These are phyloP conservation scores for Cinclus mexicanus DNA, from an alignment of 2,113 vertebrate species.

Conservation along the genomic window DNA sequence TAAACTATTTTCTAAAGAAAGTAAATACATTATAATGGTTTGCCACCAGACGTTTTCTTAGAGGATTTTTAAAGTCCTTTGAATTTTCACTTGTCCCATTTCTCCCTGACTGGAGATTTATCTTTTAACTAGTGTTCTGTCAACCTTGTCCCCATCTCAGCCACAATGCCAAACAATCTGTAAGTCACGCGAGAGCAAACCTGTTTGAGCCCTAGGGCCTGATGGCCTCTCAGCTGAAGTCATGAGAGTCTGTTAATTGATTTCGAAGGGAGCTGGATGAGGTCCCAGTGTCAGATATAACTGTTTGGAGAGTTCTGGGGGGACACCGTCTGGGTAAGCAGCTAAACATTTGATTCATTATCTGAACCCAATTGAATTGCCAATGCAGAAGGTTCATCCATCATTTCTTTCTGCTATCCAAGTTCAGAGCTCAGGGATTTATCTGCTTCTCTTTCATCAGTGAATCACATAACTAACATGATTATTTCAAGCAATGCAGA, in stretches of 20 bases:
- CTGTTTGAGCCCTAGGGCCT: background rate
- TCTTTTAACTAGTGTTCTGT: background rate
- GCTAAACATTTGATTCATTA: constrained; percentile 36
- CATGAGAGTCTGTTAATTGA: constrained; percentile 27
- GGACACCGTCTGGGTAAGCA: background rate
- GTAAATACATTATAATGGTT: background rate
- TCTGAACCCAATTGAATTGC: constrained; percentile 24
- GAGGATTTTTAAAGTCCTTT: background rate
- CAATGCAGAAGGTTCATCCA: constrained; percentile 28
- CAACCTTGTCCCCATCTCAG: background rate
- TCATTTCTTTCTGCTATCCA: constrained; percentile 41
- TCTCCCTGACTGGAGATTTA: background rate
- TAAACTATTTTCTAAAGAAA: background rate
- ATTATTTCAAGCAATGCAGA: constrained; percentile 42
- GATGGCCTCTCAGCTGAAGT: background rate
- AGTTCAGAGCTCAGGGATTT: constrained; percentile 56
- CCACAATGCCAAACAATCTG: background rate
- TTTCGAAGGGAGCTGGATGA: constrained; percentile 50
- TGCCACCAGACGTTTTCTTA: background rate
- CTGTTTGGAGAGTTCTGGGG: background rate
- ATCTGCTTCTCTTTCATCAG: constrained; percentile 48
- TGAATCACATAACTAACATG: constrained; percentile 20
- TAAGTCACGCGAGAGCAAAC: background rate
- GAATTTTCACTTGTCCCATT: background rate
- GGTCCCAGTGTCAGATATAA: constrained; percentile 2